Percentiles rank a stretch among this genome's conserved stretches.
Evolutionary conservation across 2,113 vertebrate genomes (phyloP).

Genomic region (Mola mola): DNA sequence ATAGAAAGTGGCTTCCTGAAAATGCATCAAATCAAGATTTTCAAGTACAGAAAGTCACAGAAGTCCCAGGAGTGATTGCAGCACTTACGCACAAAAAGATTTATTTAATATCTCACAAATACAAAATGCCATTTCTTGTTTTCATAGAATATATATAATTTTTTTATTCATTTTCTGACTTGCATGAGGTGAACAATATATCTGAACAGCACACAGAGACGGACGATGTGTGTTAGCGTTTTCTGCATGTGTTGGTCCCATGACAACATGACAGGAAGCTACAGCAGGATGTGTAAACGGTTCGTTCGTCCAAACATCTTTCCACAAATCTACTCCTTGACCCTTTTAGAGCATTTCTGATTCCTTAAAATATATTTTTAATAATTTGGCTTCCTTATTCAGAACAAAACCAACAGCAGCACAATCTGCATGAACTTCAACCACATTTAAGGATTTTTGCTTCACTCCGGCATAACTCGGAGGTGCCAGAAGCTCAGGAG

Average conservation of each 20-base stretch:
- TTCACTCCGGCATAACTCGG: background rate
- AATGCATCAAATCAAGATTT: background rate
- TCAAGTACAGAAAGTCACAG: constrained; percentile 41
- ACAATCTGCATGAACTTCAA: constrained; percentile 6
- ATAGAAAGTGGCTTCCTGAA: background rate
- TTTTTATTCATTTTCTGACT: constrained; percentile 62
- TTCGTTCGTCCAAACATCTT: too few species aligned
- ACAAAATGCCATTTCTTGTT: constrained; percentile 68
- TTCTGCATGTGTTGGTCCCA: constrained; percentile 4
- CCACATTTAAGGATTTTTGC: constrained; percentile 2
- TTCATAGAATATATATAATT: constrained; percentile 44
- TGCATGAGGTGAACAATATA: constrained; percentile 69
- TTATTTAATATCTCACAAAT: constrained; percentile 72
- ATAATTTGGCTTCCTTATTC: background rate
- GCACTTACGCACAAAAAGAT: constrained; percentile 70
- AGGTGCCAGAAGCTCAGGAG: background rate
- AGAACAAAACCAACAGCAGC: constrained; percentile 5
- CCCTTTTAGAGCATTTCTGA: background rate
- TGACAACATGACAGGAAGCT: constrained; percentile 7
- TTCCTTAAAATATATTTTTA: background rate
- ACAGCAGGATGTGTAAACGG: constrained; percentile 15
- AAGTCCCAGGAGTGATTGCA: constrained; percentile 61
- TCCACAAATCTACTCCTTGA: background rate
- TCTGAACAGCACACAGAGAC: constrained; percentile 47
- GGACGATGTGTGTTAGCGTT: background rate